Percentiles rank a stretch among this genome's conserved stretches.
These are phyloP conservation scores for Gymnorhina tibicen DNA, from an alignment of 2,113 vertebrate genomes.

Conservation along the genomic window DNA sequence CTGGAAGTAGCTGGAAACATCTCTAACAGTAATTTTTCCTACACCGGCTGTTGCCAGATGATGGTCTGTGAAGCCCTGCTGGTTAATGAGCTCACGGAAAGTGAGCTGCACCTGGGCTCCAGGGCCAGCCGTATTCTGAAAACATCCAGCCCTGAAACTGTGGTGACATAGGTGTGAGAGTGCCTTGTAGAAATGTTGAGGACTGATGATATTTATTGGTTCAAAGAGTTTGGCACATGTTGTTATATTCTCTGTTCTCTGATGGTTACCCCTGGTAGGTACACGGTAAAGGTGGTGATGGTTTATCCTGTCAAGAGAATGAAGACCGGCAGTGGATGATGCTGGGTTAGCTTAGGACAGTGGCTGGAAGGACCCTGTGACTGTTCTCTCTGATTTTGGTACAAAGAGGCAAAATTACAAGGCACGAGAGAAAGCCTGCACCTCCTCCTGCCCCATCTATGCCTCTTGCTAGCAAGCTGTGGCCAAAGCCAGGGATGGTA, in stretches of 20 bases:
- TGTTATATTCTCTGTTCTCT: not conserved
- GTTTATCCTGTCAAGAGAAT: not conserved
- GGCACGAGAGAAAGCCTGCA: not conserved
- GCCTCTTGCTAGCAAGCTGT: not conserved
- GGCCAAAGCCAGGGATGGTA: not conserved
- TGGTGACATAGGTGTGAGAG: not conserved
- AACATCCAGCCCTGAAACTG: not conserved
- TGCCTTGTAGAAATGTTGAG: not conserved
- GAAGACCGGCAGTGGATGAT: not conserved
- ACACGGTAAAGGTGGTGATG: not conserved
- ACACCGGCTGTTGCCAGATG: not conserved
- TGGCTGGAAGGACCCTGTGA: not conserved
- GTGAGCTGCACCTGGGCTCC: not conserved
- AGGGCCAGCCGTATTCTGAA: not conserved
- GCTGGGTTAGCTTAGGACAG: not conserved
- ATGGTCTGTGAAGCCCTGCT: slow-evolving; percentile 6
- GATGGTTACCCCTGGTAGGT: not conserved
- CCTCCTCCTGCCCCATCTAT: not conserved
- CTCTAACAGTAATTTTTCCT: slow-evolving; percentile 42
- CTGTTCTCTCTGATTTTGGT: not conserved
- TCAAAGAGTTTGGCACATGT: not conserved
- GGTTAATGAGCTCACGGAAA: slow-evolving; percentile 28
- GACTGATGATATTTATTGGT: not conserved
- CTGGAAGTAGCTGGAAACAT: slow-evolving; percentile 61
- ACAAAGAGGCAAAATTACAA: not conserved